Base-by-base conservation (phyloP, 2,888 invertebrate species). In the Sarcophaga caerulescens region DNA sequence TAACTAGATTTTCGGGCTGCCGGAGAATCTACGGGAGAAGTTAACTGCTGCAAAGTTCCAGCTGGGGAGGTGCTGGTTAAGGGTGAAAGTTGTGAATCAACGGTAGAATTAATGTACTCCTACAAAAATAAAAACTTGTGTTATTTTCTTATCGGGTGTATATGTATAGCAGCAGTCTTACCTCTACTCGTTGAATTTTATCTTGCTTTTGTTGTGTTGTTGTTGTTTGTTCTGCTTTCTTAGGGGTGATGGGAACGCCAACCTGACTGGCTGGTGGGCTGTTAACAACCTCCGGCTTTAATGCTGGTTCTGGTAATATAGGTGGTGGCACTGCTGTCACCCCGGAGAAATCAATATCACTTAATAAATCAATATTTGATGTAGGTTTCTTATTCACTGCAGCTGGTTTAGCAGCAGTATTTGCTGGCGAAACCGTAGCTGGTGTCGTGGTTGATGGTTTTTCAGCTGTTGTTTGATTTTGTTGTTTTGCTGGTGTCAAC, bases 311-410 rank as follows among this genome's bases (percentile, higher is more conserved):
- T 4, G 91, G 90, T 77, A 91, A 73, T 44, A 90, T 88, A 1
- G 91, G 89, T 25, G 91, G 89, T 10, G 91, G 89, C 19, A 91
- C 89, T n/a, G 89, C 71, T 3, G 87, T 83, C 14, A 88, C 87
- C 0, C 85, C 90, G 0, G 95, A 94, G 88, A 96, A 96, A 91
- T 97, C 97, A 68, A 97, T 94, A 71, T 96, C 97, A 0, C 96
- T 95, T 10, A 97, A 92, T 52, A 97, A 93, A 93, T 97, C 97
- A 71, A 96, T 94, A 78, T 95, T 95, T 10, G 94, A 94, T 69
- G 89, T 94, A 68, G 89, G 84, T 83, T 89, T 89, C 69, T 89
- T 89, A 65, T 47, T 60, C 52, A 63, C 19, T 35, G n/a, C 17
- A 79, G 65, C 8, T 60, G 65, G 73, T 60, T 77, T 85, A 68